Conservation (phyloP, 2,797 vertebrate species). For the Sylvilagus floridanus region DNA sequence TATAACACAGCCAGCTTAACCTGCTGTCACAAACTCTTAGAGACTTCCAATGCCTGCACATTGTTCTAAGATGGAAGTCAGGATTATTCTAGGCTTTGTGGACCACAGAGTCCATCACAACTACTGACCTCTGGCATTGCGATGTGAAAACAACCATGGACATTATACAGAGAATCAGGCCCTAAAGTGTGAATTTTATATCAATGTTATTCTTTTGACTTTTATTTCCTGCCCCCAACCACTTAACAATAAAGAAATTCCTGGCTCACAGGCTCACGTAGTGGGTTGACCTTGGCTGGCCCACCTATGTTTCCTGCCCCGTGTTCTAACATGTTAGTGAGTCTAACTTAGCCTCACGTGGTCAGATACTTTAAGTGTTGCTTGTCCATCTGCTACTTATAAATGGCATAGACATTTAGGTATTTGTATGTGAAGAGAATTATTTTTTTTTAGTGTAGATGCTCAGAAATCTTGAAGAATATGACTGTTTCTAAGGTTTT, state of each 20-base stretch:
- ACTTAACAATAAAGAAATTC: slow-evolving; percentile 7
- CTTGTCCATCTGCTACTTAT: slow-evolving; percentile 6
- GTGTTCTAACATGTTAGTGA: neutral
- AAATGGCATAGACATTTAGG: slow-evolving; percentile 8
- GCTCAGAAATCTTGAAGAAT: slow-evolving; percentile 47
- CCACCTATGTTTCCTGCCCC: neutral
- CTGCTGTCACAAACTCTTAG: neutral
- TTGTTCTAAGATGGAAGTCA: neutral
- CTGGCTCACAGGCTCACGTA: neutral
- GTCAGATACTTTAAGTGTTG: neutral
- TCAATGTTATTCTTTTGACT: too few species aligned
- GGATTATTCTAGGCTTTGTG: neutral
- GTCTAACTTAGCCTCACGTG: neutral
- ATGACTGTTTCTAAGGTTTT: slow-evolving; percentile 43
- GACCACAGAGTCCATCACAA: neutral
- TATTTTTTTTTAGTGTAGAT: neutral
- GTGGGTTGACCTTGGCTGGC: neutral
- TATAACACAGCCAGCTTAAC: neutral
- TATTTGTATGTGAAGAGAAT: slow-evolving; percentile 39
- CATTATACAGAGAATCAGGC: neutral
- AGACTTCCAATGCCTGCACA: neutral
- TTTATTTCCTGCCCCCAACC: neutral
- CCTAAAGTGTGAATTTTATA: neutral
- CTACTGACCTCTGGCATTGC: neutral
- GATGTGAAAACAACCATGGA: neutral